A percentile compares a stretch with the other conserved stretches of the same genome.
These are phyloP conservation scores for Eclectus roratus DNA, from an alignment of 2,113 vertebrate genomes.

Conservation along the genomic window DNA sequence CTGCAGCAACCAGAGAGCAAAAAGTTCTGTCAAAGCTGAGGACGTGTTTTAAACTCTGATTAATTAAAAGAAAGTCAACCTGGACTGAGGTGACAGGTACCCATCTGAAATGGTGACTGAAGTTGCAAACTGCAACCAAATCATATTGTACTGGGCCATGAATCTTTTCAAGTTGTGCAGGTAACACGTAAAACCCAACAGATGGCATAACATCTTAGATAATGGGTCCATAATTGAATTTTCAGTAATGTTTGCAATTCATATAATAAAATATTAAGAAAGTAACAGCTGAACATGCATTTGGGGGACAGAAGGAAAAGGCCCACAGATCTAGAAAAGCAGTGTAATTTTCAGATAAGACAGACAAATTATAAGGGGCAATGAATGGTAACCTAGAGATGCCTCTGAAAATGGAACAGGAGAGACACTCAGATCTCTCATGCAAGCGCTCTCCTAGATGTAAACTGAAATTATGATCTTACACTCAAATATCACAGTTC, in stretches of 20 bases:
- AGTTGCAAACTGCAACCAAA: background rate
- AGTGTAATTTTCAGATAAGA: background rate
- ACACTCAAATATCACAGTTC: background rate
- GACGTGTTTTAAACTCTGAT: background rate
- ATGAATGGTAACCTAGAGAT: background rate
- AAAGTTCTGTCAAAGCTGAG: background rate
- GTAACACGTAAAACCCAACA: background rate
- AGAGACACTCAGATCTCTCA: background rate
- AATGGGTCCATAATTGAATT: background rate
- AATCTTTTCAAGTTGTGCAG: background rate
- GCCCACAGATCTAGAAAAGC: background rate
- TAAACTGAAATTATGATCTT: background rate
- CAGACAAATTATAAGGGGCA: background rate
- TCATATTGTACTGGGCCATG: background rate
- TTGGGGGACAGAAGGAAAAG: background rate
- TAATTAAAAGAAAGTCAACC: background rate
- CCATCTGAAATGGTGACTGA: background rate
- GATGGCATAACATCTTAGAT: background rate
- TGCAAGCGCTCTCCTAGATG: background rate
- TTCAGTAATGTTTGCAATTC: background rate
- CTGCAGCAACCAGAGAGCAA: background rate
- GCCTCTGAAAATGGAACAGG: background rate
- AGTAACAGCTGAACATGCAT: background rate
- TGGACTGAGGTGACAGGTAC: background rate
- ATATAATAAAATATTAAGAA: background rate